Evolutionary conservation across 2,888 invertebrate species (phyloP).

Genomic region (Agrotis segetum): DNA sequence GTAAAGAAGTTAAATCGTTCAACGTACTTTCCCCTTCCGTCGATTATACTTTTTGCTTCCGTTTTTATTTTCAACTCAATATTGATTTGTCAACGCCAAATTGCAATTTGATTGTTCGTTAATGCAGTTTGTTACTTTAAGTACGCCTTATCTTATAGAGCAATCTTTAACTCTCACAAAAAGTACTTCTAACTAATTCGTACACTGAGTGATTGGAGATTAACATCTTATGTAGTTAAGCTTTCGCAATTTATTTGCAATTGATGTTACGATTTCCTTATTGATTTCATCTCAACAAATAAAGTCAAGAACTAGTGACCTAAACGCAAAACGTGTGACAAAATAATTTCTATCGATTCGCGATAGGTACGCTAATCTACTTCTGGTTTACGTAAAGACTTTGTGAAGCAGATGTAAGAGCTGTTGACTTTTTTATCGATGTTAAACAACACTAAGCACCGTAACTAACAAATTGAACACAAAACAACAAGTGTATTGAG

Average conservation of each 20-base stretch:
- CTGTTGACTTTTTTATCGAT: constrained; percentile 38
- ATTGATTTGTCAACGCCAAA: constrained; percentile 71
- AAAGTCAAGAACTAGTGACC: constrained; percentile 26
- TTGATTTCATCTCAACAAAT: constrained; percentile 35
- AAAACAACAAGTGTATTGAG: constrained; percentile 47
- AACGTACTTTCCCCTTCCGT: constrained; percentile 67
- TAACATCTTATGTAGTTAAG: constrained; percentile 31
- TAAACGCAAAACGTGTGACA: constrained; percentile 34
- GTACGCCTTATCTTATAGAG: constrained; percentile 40
- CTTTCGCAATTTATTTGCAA: constrained; percentile 41
- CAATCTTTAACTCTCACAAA: constrained; percentile 41
- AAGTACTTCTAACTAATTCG: constrained; percentile 38
- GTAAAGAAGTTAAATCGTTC: constrained; percentile 66
- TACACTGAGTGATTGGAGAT: constrained; percentile 30
- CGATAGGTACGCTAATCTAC: constrained; percentile 27
- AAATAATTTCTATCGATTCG: constrained; percentile 37
- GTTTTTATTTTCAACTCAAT: constrained; percentile 65
- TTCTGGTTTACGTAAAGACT: constrained; percentile 42
- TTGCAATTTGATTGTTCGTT: constrained; percentile 67
- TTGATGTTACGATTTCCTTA: constrained; percentile 29
- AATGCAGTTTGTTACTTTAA: constrained; percentile 63
- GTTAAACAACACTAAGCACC: constrained; percentile 45
- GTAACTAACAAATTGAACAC: constrained; percentile 35
- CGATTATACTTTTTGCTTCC: constrained; percentile 58
- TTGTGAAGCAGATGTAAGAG: constrained; percentile 21